phyloP scores from a whole-genome alignment of 2,113 vertebrate species.

The Mungos mungo region DNA sequence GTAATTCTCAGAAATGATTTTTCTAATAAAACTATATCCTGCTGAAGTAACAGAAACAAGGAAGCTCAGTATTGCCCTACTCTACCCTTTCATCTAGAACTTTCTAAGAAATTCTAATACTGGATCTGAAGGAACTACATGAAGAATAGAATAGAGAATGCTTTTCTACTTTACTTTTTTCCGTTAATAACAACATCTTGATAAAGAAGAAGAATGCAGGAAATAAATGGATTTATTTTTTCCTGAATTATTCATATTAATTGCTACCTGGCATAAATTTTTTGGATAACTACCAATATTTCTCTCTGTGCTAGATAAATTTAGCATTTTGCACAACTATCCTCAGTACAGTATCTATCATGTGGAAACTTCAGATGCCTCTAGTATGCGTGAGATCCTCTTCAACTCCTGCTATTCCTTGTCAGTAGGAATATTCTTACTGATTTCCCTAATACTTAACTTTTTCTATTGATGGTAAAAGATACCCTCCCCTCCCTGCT shows the following conservation, averaged over 20 bases:
- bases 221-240: conserved; percentile 50
- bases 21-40: not conserved
- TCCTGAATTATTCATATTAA: conserved; percentile 56
- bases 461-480: conserved; percentile 17
- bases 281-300: not conserved
- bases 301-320: conserved; percentile 32
- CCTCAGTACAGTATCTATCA: conserved; percentile 8
- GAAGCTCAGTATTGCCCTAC: not conserved
- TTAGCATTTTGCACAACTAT: conserved; percentile 24
- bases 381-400: not conserved
- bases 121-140: not conserved
- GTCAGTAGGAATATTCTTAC: not conserved
- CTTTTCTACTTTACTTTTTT: not conserved
- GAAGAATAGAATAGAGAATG: not conserved
- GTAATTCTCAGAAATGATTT: conserved; percentile 20
- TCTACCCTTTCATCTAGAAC: not conserved
- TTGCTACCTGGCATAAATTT: conserved; percentile 44
- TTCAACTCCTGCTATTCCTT: not conserved
- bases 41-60: not conserved
- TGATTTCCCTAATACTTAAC: not conserved
- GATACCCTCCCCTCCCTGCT: not conserved
- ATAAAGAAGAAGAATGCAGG: not conserved
- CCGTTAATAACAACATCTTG: conserved; percentile 3
- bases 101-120: not conserved
- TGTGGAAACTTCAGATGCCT: conserved; percentile 11